A percentile compares a stretch with the other conserved stretches of the same genome.
Evolutionary conservation across 2,888 invertebrate genomes (phyloP).

Genomic region (Onchidella celtica): DNA sequence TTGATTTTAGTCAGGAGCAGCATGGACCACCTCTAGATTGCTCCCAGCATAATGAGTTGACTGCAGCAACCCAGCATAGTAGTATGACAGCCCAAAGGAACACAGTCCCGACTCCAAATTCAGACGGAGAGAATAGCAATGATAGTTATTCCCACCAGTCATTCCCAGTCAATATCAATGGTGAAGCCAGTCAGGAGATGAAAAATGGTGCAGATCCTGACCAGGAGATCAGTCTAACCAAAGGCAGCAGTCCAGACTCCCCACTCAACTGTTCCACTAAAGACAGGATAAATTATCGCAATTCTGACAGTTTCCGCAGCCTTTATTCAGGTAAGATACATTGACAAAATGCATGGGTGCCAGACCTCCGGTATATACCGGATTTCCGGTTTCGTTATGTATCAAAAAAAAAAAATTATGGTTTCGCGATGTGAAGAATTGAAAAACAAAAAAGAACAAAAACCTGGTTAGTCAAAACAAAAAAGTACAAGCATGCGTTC

Average conservation of each 20-base stretch:
- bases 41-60: background rate
- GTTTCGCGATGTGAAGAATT: no score
- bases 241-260: slow-evolving; percentile 29
- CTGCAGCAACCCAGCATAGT: background rate
- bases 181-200: slow-evolving; percentile 6
- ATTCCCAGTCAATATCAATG: slow-evolving; percentile 38
- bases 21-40: slow-evolving; percentile 31
- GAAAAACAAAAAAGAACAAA: no score
- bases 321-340: slow-evolving; percentile 20
- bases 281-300: slow-evolving; percentile 2
- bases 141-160: slow-evolving; percentile 49
- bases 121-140: slow-evolving; percentile 45
- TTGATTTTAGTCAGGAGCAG: slow-evolving; percentile 46
- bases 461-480: no score
- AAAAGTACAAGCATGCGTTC: no score
- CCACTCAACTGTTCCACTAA: slow-evolving; percentile 47
- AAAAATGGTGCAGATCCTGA: slow-evolving; percentile 10
- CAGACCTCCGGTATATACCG: no score
- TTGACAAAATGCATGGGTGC: no score
- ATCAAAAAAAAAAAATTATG: no score
- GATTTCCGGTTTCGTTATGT: no score
- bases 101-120: slow-evolving; percentile 17
- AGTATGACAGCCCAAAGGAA: background rate
- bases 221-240: slow-evolving; percentile 36
- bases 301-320: background rate